These are phyloP conservation scores for Sisor rabdophorus DNA, from an alignment of 2,113 vertebrate genomes.

Conservation along the genomic window DNA sequence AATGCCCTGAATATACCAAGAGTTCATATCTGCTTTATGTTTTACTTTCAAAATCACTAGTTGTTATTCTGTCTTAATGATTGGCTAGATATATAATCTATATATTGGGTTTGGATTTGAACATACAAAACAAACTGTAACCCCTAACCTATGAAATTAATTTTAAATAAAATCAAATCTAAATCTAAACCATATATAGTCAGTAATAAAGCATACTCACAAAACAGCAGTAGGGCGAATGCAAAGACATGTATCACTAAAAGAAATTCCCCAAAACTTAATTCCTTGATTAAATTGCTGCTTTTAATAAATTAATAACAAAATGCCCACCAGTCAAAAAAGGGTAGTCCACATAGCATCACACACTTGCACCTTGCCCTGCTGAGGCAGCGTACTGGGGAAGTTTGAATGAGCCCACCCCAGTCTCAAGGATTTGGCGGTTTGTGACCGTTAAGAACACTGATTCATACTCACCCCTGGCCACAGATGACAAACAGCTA, in stretches of 20 bases:
- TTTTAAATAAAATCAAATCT: neutral
- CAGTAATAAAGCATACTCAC: conserved; percentile 38
- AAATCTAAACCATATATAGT: conserved; percentile 9
- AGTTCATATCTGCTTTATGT: neutral
- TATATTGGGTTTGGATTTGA: neutral
- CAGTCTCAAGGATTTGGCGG: conserved; percentile 47
- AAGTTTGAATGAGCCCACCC: conserved; percentile 54
- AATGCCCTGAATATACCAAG: neutral
- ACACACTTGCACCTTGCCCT: conserved; percentile 50
- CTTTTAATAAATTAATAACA: conserved; percentile 24
- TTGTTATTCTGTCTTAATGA: neutral
- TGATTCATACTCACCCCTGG: conserved; percentile 67
- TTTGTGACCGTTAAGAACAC: conserved; percentile 62
- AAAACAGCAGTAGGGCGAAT: conserved; percentile 16
- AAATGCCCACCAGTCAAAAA: conserved; percentile 31
- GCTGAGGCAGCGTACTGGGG: conserved; percentile 51
- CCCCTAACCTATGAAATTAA: neutral
- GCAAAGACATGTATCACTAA: conserved; percentile 3
- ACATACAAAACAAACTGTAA: neutral
- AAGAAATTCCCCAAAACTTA: conserved; percentile 34
- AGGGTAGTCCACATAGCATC: conserved; percentile 30
- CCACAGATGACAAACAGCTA: conserved; percentile 56
- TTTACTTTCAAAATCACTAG: neutral
- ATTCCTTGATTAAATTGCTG: conserved; percentile 29
- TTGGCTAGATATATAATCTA: neutral